phyloP scores from a whole-genome alignment of 2,888 invertebrate genomes.

The Adelphocoris suturalis region DNA sequence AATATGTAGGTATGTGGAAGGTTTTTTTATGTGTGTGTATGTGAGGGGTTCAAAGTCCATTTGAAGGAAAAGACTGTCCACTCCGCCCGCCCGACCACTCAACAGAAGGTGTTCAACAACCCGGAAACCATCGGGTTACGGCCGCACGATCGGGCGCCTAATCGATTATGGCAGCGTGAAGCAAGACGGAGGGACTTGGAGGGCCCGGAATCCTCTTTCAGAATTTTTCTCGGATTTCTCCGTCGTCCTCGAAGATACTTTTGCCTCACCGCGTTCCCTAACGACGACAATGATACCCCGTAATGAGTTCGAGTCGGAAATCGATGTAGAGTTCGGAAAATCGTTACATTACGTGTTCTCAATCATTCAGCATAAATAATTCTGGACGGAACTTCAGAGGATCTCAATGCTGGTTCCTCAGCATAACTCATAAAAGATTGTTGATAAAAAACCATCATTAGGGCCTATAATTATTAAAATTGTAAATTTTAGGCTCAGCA shows the following conservation, averaged over 20 bases:
- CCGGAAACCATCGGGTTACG: slow-evolving; percentile 47
- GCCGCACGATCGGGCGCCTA: slow-evolving; percentile 40
- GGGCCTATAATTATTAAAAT: too few relatives aligned
- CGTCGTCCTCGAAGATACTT: background rate
- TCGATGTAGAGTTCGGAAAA: too few relatives aligned
- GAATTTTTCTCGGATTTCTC: background rate
- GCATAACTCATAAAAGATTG: too few relatives aligned
- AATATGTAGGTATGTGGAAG: background rate
- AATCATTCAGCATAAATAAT: too few relatives aligned
- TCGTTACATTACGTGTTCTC: too few relatives aligned
- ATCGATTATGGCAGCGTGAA: slow-evolving; percentile 38
- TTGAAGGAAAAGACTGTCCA: background rate
- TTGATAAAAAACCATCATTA: too few relatives aligned
- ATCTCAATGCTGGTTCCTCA: too few relatives aligned
- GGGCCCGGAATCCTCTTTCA: background rate
- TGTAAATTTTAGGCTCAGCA: too few relatives aligned
- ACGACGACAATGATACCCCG: background rate
- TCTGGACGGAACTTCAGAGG: too few relatives aligned
- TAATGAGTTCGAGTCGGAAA: background rate
- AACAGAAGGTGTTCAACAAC: slow-evolving; percentile 1
- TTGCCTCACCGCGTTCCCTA: background rate
- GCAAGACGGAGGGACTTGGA: background rate
- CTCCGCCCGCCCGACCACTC: background rate
- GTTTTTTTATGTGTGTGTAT: too few relatives aligned
- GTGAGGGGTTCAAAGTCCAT: background rate